These are phyloP conservation scores for Thelaira solivaga DNA, from an alignment of 2,888 invertebrate genomes.

Conservation along the genomic window DNA sequence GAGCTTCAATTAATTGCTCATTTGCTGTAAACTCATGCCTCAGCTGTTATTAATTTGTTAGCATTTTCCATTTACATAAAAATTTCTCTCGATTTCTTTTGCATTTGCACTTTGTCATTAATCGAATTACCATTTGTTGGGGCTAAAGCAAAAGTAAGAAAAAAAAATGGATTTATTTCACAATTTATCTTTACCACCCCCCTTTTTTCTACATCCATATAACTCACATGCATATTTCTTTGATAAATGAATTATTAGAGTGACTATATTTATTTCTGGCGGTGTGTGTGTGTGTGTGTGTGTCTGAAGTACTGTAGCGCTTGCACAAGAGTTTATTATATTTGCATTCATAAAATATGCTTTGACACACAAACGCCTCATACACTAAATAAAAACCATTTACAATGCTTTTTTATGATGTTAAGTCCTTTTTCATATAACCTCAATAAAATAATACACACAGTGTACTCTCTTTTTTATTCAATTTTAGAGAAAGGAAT, in stretches of 20 bases:
- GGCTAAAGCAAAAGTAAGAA: background rate
- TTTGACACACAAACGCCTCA: slow-evolving; percentile 3
- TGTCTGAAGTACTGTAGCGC: slow-evolving; percentile 27
- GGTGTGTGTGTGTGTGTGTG: too few relatives aligned
- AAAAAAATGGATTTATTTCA: slow-evolving; percentile 26
- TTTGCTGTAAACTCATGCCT: slow-evolving; percentile 1
- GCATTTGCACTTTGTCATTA: slow-evolving; percentile 11
- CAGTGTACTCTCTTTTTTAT: slow-evolving; percentile 7
- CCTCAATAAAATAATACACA: slow-evolving; percentile 41
- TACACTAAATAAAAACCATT: background rate
- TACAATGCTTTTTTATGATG: slow-evolving; percentile 20
- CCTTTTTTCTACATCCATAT: too few relatives aligned
- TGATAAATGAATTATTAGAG: slow-evolving; percentile 46
- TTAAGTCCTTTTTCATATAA: slow-evolving; percentile 45
- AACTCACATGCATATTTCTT: slow-evolving; percentile 35
- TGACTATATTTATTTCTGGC: too few relatives aligned
- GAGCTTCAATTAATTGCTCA: slow-evolving; percentile 15
- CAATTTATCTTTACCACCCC: slow-evolving; percentile 29
- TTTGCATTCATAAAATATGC: slow-evolving; percentile 49
- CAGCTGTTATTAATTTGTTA: background rate
- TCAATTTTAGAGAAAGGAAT: slow-evolving; percentile 8
- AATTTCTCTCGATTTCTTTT: too few relatives aligned
- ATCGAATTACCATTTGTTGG: slow-evolving; percentile 12
- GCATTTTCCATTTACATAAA: background rate
- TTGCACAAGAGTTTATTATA: slow-evolving; percentile 45